Conservation (phyloP, 2,797 vertebrate species). For the Limosa lapponica region DNA sequence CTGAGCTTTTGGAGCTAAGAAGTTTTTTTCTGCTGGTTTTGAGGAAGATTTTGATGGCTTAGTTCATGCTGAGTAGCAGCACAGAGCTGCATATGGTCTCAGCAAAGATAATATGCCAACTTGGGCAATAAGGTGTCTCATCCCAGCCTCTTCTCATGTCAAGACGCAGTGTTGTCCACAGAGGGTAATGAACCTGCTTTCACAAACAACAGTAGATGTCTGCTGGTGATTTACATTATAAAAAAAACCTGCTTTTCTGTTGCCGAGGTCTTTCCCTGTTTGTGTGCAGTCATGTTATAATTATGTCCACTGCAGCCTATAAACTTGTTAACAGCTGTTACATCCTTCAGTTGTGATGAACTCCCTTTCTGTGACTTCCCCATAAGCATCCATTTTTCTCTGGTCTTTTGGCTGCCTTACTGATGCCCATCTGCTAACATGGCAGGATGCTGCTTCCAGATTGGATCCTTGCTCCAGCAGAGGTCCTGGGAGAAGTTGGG, state of each 20-base stretch:
- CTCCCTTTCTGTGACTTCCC: background rate
- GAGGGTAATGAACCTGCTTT: background rate
- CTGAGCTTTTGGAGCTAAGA: background rate
- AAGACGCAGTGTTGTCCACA: background rate
- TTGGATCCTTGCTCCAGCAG: background rate
- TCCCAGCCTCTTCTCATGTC: background rate
- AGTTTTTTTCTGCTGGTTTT: slow-evolving; percentile 1
- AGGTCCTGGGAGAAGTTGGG: background rate
- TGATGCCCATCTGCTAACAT: background rate
- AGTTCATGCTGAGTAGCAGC: background rate
- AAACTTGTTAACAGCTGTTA: background rate
- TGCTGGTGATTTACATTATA: background rate
- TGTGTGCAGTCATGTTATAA: background rate
- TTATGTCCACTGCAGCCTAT: background rate
- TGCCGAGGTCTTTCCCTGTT: background rate
- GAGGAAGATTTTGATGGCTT: background rate
- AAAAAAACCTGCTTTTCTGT: background rate
- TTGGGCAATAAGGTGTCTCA: background rate
- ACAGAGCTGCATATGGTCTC: background rate
- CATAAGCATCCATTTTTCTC: background rate
- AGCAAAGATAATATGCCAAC: background rate
- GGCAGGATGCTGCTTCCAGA: slow-evolving; percentile 37
- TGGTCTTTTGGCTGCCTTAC: slow-evolving; percentile 39
- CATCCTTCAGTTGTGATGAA: background rate
- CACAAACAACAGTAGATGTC: background rate